These are phyloP conservation scores for Monomorium pharaonis DNA, from an alignment of 1,140 invertebrate genomes.

Conservation along the genomic window DNA sequence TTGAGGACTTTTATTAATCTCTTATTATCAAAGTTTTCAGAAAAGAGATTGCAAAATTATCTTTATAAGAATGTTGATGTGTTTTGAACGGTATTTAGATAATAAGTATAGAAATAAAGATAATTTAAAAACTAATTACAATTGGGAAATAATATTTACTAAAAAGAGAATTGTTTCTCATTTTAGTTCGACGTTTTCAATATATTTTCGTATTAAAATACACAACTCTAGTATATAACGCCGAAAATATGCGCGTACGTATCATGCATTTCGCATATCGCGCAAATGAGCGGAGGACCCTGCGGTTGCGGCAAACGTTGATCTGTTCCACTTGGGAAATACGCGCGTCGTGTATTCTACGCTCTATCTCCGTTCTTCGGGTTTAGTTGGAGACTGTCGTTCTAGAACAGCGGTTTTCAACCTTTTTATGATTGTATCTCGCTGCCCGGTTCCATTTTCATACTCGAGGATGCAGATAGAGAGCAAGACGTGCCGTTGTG, in stretches of 20 bases:
- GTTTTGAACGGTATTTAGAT: not conserved
- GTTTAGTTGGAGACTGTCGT: not conserved
- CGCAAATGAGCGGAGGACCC: not conserved
- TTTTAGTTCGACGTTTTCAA: not conserved
- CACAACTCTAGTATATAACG: not conserved
- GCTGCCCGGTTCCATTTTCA: not conserved
- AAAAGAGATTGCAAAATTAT: not conserved
- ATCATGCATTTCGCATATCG: not conserved
- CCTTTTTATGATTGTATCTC: not conserved
- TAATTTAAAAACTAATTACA: slow-evolving; percentile 40
- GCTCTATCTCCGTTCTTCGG: slow-evolving; percentile 1
- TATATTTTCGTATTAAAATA: not conserved
- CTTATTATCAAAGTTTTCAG: not conserved
- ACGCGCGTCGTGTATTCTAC: not conserved
- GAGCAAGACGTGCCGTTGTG: not conserved
- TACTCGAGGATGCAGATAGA: not conserved
- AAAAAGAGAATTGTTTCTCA: slow-evolving; percentile 5
- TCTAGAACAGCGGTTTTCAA: slow-evolving; percentile 11
- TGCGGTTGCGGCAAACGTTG: slow-evolving; percentile 12
- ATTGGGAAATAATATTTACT: not conserved
- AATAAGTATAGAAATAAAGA: not conserved
- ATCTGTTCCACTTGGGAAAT: slow-evolving; percentile 9
- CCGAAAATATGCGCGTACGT: not conserved
- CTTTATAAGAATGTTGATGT: not conserved
- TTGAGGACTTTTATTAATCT: too few species aligned